Conservation (phyloP, 2,888 invertebrate genomes). For the Alloscopus bannaensis region DNA sequence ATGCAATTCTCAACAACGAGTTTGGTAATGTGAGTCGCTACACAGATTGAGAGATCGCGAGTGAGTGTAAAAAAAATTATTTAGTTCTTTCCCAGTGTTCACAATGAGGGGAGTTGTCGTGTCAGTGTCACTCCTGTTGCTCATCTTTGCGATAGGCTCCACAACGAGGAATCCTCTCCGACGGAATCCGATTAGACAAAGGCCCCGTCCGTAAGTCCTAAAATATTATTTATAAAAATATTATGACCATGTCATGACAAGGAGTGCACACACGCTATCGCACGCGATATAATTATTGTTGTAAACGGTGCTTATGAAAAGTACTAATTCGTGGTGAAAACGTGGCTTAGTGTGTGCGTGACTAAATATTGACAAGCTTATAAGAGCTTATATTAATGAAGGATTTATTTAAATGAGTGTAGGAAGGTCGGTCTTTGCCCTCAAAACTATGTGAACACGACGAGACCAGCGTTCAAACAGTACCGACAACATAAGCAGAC, state of each 20-base stretch:
- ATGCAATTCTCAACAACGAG: too few relatives aligned
- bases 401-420: background rate
- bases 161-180: conserved; percentile 24
- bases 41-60: too few relatives aligned
- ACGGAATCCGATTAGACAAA: conserved; percentile 54
- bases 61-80: too few relatives aligned
- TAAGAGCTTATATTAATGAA: too few relatives aligned
- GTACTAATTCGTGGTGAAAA: too few relatives aligned
- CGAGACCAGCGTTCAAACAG: conserved; percentile 55
- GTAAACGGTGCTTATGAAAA: too few relatives aligned
- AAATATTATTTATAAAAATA: background rate
- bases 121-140: conserved; percentile 33
- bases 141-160: conserved; percentile 15
- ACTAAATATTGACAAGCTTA: too few relatives aligned
- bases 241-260: background rate
- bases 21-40: too few relatives aligned
- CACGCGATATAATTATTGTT: too few relatives aligned
- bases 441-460: conserved; percentile 62
- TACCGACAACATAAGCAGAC: conserved; percentile 63
- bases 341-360: too few relatives aligned
- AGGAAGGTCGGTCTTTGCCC: conserved; percentile 64
- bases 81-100: conserved; percentile 9
- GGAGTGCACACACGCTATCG: background rate
- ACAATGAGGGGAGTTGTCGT: conserved; percentile 14
- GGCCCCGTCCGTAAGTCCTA: conserved; percentile 54